A percentile compares a stretch with the other conserved stretches of the same genome.
Conservation (phyloP, 2,888 invertebrate species). For the Oscheius sp. region DNA sequence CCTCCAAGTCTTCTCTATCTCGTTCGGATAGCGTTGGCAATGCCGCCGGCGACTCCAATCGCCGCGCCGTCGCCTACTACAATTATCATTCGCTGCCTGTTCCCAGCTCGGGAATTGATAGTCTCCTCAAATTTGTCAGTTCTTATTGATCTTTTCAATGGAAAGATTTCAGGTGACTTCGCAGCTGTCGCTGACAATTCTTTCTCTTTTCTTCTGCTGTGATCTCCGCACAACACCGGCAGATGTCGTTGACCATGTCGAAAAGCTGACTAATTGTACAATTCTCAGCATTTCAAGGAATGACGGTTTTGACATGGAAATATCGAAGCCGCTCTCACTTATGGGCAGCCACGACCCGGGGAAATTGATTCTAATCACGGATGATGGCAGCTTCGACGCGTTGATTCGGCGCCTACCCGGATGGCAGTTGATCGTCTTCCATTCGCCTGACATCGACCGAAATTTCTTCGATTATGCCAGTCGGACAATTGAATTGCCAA, state of each 20-base stretch:
- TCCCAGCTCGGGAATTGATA: neutral
- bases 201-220: conserved; percentile 27
- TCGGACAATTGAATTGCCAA: conserved; percentile 13
- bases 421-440: conserved; percentile 12
- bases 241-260: conserved; percentile 10
- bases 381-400: neutral
- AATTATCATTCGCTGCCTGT: conserved; percentile 24
- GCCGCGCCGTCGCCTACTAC: conserved; percentile 3
- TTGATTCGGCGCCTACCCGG: neutral
- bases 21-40: no score
- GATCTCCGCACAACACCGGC: conserved; percentile 30
- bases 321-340: neutral
- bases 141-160: neutral
- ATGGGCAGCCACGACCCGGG: neutral
- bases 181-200: conserved; percentile 14
- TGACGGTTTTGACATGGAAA: conserved; percentile 1
- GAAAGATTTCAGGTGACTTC: neutral
- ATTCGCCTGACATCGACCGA: neutral
- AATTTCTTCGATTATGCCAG: conserved; percentile 5
- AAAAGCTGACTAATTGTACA: conserved; percentile 13
- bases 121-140: conserved; percentile 15
- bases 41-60: neutral
- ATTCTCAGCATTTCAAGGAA: conserved; percentile 5
- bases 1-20: no score
- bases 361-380: conserved; percentile 8